These are phyloP conservation scores for Sipha maydis DNA, from an alignment of 2,888 invertebrate genomes.

Conservation along the genomic window DNA sequence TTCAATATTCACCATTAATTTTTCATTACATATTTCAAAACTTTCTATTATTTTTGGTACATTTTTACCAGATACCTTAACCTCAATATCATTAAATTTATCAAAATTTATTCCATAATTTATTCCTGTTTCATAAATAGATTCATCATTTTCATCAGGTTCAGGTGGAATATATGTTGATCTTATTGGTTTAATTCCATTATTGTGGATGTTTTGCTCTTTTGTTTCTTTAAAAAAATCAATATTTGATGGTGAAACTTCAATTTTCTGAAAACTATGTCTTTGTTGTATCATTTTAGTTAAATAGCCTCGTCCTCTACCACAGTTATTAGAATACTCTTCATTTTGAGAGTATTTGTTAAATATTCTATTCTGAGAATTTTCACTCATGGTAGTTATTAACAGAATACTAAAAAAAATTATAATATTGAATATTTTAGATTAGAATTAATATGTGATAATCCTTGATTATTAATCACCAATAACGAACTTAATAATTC, in stretches of 20 bases:
- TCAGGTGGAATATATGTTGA: constrained; percentile 46
- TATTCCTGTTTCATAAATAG: constrained; percentile 47
- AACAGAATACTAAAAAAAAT: too few relatives aligned
- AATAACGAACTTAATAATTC: too few relatives aligned
- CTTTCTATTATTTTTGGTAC: constrained; percentile 64
- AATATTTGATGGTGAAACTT: not conserved
- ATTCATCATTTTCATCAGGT: constrained; percentile 30
- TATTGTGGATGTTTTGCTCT: not conserved
- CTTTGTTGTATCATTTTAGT: not conserved
- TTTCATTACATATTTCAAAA: constrained; percentile 69
- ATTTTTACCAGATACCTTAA: constrained; percentile 65
- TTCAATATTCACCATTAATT: constrained; percentile 69
- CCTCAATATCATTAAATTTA: constrained; percentile 29
- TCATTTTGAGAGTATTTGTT: not conserved
- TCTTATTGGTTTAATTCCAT: not conserved
- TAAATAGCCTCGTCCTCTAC: not conserved
- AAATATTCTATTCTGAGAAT: not conserved
- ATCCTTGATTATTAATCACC: too few relatives aligned
- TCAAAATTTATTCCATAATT: constrained; percentile 44
- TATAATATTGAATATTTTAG: too few relatives aligned
- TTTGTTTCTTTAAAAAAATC: not conserved
- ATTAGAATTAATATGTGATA: too few relatives aligned
- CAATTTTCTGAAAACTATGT: not conserved
- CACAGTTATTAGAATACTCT: not conserved
- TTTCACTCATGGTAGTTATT: not conserved